These are phyloP conservation scores for Eubucco bourcierii DNA, from an alignment of 2,113 vertebrate species.

Conservation along the genomic window DNA sequence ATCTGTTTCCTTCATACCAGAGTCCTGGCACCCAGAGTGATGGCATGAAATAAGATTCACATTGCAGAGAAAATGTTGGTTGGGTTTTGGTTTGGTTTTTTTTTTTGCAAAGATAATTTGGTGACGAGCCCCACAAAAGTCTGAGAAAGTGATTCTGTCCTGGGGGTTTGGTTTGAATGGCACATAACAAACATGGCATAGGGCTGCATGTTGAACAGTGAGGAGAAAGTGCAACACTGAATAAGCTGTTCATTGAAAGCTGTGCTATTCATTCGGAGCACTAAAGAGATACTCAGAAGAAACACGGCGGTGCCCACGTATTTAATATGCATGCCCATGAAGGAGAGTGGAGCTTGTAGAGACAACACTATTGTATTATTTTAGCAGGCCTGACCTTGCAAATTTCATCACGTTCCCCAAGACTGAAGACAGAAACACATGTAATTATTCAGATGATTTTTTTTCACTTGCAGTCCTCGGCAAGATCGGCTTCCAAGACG, in stretches of 20 bases:
- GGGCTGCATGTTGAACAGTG: constrained; percentile 40
- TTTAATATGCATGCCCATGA: constrained; percentile 62
- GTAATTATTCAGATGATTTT: constrained; percentile 8
- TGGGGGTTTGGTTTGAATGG: background rate
- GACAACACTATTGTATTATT: constrained; percentile 40
- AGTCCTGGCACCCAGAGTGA: background rate
- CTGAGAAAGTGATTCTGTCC: constrained; percentile 28
- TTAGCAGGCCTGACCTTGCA: constrained; percentile 54
- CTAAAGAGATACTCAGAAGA: constrained; percentile 62
- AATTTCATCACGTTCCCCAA: constrained; percentile 51
- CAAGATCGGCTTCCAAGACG: background rate
- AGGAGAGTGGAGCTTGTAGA: constrained; percentile 19
- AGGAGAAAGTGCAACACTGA: constrained; percentile 66
- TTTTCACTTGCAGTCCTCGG: background rate
- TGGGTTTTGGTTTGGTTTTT: no score
- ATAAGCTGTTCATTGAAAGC: constrained; percentile 59
- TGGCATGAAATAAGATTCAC: background rate
- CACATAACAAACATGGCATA: constrained; percentile 9
- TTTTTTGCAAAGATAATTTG: background rate
- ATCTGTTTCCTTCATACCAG: background rate
- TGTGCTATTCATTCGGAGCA: background rate
- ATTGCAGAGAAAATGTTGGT: background rate
- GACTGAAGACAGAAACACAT: constrained; percentile 27
- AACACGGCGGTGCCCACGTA: constrained; percentile 40
- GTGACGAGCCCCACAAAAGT: background rate